These are phyloP conservation scores for Arbacia lixula DNA, from an alignment of 53 echinoderm and acorn worm species.

Conservation along the genomic window DNA sequence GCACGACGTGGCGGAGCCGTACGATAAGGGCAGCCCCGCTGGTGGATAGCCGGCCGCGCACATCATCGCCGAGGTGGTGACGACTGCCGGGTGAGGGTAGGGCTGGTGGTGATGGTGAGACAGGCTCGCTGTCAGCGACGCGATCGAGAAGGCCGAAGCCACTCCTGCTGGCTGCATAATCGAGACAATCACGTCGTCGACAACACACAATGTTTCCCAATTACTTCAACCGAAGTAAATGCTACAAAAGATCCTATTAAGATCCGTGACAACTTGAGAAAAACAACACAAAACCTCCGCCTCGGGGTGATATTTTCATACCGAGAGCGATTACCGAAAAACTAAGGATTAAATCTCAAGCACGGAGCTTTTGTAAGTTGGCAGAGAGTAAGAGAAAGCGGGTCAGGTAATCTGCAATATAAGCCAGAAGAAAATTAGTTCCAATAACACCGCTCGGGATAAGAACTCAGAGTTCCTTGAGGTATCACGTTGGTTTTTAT, in stretches of 20 bases:
- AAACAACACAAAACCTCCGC: slow-evolving; percentile 12
- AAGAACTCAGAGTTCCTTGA: slow-evolving; percentile 28
- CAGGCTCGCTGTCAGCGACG: slow-evolving; percentile 51
- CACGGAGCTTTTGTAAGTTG: slow-evolving; percentile 17
- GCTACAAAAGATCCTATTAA: slow-evolving; percentile 3
- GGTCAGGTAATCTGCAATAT: slow-evolving; percentile 37
- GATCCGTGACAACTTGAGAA: neutral
- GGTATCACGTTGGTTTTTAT: slow-evolving; percentile 41
- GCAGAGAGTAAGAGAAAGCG: slow-evolving; percentile 31
- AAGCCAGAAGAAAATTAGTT: slow-evolving; percentile 22
- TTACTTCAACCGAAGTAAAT: neutral
- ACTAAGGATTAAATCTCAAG: slow-evolving; percentile 17
- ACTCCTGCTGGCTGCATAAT: slow-evolving; percentile 52
- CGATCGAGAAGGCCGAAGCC: slow-evolving; percentile 55
- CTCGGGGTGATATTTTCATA: slow-evolving; percentile 29
- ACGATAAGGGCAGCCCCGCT: slow-evolving; percentile 47
- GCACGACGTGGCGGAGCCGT: slow-evolving; percentile 47
- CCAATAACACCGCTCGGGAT: slow-evolving; percentile 28
- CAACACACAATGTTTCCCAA: no score
- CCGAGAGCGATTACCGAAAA: slow-evolving; percentile 21
- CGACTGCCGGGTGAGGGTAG: slow-evolving; percentile 52
- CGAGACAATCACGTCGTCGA: no score
- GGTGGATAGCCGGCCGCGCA: slow-evolving; percentile 48
- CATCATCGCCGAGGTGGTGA: slow-evolving; percentile 58
- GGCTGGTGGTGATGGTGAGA: slow-evolving; percentile 50